Evolutionary conservation across 2,797 vertebrate species (phyloP).

Genomic region (Neosilurus mollespiculum): DNA sequence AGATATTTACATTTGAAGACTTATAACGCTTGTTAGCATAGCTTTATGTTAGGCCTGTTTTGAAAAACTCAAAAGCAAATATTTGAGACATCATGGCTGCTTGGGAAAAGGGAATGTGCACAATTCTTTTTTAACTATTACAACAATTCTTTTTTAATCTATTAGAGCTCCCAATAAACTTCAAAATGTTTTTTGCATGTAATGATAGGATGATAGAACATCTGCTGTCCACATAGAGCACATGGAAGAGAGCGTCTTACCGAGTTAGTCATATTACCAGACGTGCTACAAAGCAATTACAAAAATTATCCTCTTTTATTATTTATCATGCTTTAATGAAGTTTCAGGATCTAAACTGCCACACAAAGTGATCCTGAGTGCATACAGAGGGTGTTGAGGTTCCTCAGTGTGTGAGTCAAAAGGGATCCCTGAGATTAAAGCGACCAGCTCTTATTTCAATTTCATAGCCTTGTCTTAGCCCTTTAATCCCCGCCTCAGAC

Average conservation of each 20-base stretch:
- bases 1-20: not conserved
- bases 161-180: not conserved
- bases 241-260: not conserved
- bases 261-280: not conserved
- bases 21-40: not conserved
- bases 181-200: not conserved
- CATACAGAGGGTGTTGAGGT: conserved; percentile 8
- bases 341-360: not conserved
- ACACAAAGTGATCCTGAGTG: not conserved
- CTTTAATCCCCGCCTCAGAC: conserved; percentile 65
- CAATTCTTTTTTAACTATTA: not conserved
- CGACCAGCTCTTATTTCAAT: conserved; percentile 58
- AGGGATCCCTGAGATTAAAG: conserved; percentile 34
- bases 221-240: not conserved
- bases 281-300: not conserved
- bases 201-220: not conserved
- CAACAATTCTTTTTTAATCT: too few relatives aligned
- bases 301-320: conserved; percentile 7
- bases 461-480: conserved; percentile 61
- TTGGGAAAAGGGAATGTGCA: not conserved
- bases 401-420: not conserved
- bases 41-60: not conserved
- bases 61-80: not conserved
- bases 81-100: not conserved
- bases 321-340: not conserved